These are phyloP conservation scores for Cheilosia soror DNA, from an alignment of 2,888 invertebrate genomes.

Conservation along the genomic window DNA sequence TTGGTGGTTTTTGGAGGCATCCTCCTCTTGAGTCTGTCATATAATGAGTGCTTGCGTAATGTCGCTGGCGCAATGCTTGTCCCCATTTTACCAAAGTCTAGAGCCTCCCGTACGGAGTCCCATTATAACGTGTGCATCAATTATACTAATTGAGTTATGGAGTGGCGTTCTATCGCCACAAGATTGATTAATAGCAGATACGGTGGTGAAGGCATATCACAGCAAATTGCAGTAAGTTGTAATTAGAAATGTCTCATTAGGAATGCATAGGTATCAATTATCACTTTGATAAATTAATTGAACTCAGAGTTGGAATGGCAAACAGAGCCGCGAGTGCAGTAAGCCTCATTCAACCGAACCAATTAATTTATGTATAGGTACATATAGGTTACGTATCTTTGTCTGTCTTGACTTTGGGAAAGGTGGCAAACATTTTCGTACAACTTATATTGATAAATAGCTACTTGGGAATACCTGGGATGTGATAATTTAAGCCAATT, in stretches of 20 bases:
- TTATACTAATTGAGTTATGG: conserved; percentile 48
- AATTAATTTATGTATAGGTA: background rate
- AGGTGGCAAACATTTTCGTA: no score
- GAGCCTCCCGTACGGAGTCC: conserved; percentile 12
- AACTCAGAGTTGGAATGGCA: background rate
- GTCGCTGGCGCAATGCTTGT: conserved; percentile 30
- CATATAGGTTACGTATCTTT: no score
- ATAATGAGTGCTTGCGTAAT: conserved; percentile 39
- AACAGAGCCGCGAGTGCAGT: background rate
- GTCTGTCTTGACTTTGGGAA: no score
- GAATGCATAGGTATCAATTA: conserved; percentile 9
- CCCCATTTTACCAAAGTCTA: conserved; percentile 4
- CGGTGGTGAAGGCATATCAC: conserved; percentile 2
- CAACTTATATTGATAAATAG: no score
- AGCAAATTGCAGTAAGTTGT: conserved; percentile 1
- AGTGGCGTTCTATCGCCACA: background rate
- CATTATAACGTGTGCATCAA: conserved; percentile 42
- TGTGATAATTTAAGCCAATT: no score
- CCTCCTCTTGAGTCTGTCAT: background rate
- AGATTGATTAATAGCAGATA: conserved; percentile 11
- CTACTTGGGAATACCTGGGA: no score
- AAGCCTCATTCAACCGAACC: background rate
- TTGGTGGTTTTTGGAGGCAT: conserved; percentile 7
- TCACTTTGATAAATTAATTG: conserved; percentile 4
- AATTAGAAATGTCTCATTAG: conserved; percentile 18